A percentile compares a stretch with the other conserved stretches of the same genome.
Evolutionary conservation across 2,113 vertebrate genomes (phyloP).

Genomic region (Nymphicus hollandicus): DNA sequence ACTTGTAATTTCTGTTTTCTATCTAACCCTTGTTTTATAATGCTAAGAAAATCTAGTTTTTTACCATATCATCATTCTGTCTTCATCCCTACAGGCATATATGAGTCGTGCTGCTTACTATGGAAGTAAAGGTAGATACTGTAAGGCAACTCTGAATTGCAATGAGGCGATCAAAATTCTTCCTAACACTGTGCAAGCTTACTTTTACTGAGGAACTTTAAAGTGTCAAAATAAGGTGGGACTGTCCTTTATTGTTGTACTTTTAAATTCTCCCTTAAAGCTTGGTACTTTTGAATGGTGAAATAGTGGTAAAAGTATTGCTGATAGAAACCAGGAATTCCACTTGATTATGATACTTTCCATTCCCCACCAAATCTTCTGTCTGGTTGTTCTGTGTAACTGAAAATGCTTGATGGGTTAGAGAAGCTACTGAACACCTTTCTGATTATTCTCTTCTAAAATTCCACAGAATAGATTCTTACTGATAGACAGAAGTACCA

Average conservation of each 20-base stretch:
- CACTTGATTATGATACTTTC: not conserved
- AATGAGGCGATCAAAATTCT: constrained; percentile 77
- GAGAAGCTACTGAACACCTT: not conserved
- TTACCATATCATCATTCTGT: not conserved
- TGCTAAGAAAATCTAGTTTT: not conserved
- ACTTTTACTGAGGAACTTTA: constrained; percentile 77
- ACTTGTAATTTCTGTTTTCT: not conserved
- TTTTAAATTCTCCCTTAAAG: not conserved
- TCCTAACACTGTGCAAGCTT: constrained; percentile 69
- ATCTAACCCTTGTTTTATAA: not conserved
- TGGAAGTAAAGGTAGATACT: constrained; percentile 73
- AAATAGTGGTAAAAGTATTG: not conserved
- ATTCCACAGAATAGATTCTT: not conserved
- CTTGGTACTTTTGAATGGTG: not conserved
- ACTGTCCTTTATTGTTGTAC: not conserved
- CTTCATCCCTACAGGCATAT: constrained; percentile 71
- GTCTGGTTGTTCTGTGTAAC: not conserved
- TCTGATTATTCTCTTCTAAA: not conserved
- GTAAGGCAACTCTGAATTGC: constrained; percentile 82
- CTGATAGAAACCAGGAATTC: not conserved
- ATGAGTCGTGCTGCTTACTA: constrained; percentile 77
- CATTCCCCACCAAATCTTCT: not conserved
- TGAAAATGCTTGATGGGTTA: not conserved
- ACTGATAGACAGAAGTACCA: not conserved
- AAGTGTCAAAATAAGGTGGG: constrained; percentile 77